Base-by-base conservation (phyloP, 2,797 vertebrate species). In the Taenioides sp. region DNA sequence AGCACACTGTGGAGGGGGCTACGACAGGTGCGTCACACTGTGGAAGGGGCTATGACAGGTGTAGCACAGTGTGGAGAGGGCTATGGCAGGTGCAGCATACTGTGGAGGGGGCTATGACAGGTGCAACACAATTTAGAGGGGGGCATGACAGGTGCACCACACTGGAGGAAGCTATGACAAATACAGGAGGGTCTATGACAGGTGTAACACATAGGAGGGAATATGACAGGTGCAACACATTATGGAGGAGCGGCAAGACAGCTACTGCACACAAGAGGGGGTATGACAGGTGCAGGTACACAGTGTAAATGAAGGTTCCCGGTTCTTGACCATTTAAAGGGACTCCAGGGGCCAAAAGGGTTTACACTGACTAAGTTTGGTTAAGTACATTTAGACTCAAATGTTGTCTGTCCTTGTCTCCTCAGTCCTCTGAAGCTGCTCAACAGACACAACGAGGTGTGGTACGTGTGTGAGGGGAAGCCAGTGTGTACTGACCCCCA, bases 401-500 rank as follows among this genome's bases (percentile, higher is more conserved):
- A 16, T 43, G 66, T 5, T 67, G 3, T 71, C 43, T 74, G 17
- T 78, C 43, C 31, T 73, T 81, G 12, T 67, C 64, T 74, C 52
- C 55, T 28, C 55, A 92, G 91, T 74, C 94, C 94, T 31, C 74
- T 93, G 78, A 95, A 93, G 90, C 82, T 95, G 67, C 2, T 93
- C 75, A 91, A 94, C 88, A 90, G 93, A 63, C 94, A 94, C 84
- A 95, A 95, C 34, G 94, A 95, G 86, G 91, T 95, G 64, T 95
- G 94, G 94, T 95, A 93, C 1, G 71, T 94, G 47, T 83, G 90
- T 0, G 88, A 92, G 52, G 93, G 90, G 1, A 84, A 89, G 64
- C 84, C 85, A 0, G 84, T 91, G n/a, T 95, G 94, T 76, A 73
- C 76, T 0, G 80, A 89, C 11, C 91, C 89, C 3, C 79, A 74